These are phyloP conservation scores for Chymomyza procnemis DNA, from an alignment of 2,888 invertebrate genomes.

Conservation along the genomic window DNA sequence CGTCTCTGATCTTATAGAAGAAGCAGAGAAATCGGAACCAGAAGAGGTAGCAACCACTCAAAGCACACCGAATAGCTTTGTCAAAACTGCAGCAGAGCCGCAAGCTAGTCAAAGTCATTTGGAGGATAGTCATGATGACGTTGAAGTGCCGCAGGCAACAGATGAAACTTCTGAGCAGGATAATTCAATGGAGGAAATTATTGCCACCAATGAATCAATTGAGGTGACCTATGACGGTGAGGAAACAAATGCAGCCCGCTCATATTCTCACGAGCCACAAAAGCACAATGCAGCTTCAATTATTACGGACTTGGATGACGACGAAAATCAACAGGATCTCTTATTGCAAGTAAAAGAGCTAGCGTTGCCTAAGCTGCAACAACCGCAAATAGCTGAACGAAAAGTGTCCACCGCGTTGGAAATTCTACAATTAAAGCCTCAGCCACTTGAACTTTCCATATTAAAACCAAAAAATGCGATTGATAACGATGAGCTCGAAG, in stretches of 20 bases:
- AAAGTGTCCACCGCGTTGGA: slow-evolving; percentile 34
- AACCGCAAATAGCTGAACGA: slow-evolving; percentile 44
- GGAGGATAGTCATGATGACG: slow-evolving; percentile 28
- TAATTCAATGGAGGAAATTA: slow-evolving; percentile 75
- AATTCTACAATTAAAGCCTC: slow-evolving; percentile 48
- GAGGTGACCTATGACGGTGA: slow-evolving; percentile 72
- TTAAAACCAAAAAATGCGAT: slow-evolving; percentile 28
- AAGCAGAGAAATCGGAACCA: slow-evolving; percentile 41
- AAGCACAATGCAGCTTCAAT: slow-evolving; percentile 24
- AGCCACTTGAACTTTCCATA: slow-evolving; percentile 39
- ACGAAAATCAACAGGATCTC: neutral
- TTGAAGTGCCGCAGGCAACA: slow-evolving; percentile 8
- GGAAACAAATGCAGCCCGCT: slow-evolving; percentile 32
- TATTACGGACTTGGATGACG: slow-evolving; percentile 63
- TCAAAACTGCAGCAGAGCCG: neutral
- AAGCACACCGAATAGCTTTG: slow-evolving; percentile 3
- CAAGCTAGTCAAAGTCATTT: slow-evolving; percentile 7
- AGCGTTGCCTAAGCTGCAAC: slow-evolving; percentile 29
- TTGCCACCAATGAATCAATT: slow-evolving; percentile 74
- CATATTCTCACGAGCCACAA: neutral
- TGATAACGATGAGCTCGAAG: slow-evolving; percentile 45
- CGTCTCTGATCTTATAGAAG: slow-evolving; percentile 76
- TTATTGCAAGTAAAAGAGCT: slow-evolving; percentile 18
- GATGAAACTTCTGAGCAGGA: slow-evolving; percentile 67
- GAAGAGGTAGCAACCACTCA: slow-evolving; percentile 13